These are phyloP conservation scores for Chelonus formosanus DNA, from an alignment of 2,888 invertebrate genomes.

Conservation along the genomic window DNA sequence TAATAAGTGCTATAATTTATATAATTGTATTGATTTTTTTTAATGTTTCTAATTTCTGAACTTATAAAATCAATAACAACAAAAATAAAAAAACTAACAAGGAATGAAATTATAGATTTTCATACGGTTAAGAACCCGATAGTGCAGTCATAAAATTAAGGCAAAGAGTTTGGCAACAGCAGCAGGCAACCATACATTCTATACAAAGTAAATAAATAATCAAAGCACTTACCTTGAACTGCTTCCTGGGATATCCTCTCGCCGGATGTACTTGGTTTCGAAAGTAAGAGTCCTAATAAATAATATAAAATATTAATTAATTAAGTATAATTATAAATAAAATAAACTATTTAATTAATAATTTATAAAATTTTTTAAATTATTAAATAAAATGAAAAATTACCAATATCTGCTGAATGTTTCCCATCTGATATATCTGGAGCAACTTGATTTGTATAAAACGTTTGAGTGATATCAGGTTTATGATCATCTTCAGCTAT, in stretches of 20 bases:
- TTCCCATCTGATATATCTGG: conserved; percentile 56
- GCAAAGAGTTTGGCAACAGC: conserved; percentile 39
- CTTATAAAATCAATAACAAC: too few species aligned
- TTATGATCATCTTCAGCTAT: conserved; percentile 59
- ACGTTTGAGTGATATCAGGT: conserved; percentile 62
- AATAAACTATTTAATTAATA: conserved; percentile 5
- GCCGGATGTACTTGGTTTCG: conserved; percentile 64
- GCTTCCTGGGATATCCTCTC: conserved; percentile 63
- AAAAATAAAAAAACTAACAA: conserved; percentile 5
- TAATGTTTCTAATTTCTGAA: too few species aligned
- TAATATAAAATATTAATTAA: not conserved
- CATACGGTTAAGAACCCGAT: not conserved
- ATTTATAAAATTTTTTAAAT: not conserved
- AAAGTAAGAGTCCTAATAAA: conserved; percentile 60
- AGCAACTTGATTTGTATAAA: conserved; percentile 58
- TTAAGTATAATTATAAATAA: not conserved
- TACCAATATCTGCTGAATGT: conserved; percentile 60
- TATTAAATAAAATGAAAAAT: conserved; percentile 29
- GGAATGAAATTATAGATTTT: conserved; percentile 3
- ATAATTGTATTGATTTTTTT: too few species aligned
- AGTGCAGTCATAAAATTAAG: conserved; percentile 20
- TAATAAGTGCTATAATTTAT: too few species aligned
- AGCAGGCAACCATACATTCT: conserved; percentile 44
- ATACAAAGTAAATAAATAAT: conserved; percentile 27
- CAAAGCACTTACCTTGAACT: conserved; percentile 62